Conservation (phyloP, 2,113 vertebrate species). For the Oenanthe melanoleuca region DNA sequence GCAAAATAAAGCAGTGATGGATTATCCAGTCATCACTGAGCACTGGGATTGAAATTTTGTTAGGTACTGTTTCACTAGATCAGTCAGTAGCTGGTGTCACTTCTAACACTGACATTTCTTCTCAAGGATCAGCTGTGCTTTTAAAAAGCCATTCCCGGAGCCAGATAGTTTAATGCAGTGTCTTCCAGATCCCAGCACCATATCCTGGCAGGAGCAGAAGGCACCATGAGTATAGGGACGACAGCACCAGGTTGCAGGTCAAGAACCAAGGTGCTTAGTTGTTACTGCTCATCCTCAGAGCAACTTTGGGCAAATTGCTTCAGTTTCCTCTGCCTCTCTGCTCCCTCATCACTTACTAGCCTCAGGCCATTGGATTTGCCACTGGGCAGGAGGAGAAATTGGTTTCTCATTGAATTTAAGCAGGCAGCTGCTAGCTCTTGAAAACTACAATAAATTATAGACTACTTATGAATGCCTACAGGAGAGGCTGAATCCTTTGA, state of each 20-base stretch:
- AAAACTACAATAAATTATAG: not conserved
- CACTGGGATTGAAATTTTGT: not conserved
- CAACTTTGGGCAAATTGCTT: not conserved
- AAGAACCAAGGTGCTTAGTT: not conserved
- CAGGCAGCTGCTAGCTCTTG: not conserved
- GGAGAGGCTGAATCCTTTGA: not conserved
- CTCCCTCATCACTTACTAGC: not conserved
- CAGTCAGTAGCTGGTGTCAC: not conserved
- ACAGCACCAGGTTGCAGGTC: not conserved
- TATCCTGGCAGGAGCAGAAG: not conserved
- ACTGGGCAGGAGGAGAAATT: not conserved
- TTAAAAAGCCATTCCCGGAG: not conserved
- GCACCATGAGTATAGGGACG: not conserved
- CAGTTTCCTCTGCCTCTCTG: not conserved
- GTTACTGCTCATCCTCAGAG: not conserved
- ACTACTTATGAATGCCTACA: not conserved
- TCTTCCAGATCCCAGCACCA: not conserved
- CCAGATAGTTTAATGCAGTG: not conserved
- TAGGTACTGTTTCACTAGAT: slow-evolving; percentile 24
- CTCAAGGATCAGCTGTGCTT: slow-evolving; percentile 21
- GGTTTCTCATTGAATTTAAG: not conserved
- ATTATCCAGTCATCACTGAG: not conserved
- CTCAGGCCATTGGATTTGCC: not conserved
- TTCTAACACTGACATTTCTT: slow-evolving; percentile 52
- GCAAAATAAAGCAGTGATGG: slow-evolving; percentile 16